These are phyloP conservation scores for Novumbra hubbsi DNA, from an alignment of 2,797 vertebrate species.

Conservation along the genomic window DNA sequence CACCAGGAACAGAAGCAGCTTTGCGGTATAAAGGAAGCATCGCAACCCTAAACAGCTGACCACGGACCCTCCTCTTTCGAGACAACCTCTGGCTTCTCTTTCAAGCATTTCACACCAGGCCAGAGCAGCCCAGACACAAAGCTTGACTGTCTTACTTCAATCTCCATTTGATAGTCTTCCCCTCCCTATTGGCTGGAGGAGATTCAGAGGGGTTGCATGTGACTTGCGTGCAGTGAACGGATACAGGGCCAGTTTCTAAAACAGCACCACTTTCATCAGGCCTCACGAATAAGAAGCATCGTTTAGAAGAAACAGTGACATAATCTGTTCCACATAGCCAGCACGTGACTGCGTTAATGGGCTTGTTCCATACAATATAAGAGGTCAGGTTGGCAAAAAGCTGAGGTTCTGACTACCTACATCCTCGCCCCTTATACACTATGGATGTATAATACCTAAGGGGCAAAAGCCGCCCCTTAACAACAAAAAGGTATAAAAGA, in stretches of 20 bases:
- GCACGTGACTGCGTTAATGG: neutral
- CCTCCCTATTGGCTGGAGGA: neutral
- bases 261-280: constrained; percentile 1
- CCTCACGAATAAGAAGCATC: neutral
- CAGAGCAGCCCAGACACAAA: neutral
- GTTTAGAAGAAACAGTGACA: neutral
- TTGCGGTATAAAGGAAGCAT: constrained; percentile 23
- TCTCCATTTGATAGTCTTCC: neutral
- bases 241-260: neutral
- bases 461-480: neutral
- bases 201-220: neutral
- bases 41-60: neutral
- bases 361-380: neutral
- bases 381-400: neutral
- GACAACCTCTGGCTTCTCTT: neutral
- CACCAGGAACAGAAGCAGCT: constrained; percentile 15
- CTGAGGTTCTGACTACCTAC: neutral
- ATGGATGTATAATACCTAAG: neutral
- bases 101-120: neutral
- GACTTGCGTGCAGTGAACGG: neutral
- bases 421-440: neutral
- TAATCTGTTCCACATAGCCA: neutral
- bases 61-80: neutral
- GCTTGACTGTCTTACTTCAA: neutral
- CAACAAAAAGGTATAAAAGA: neutral